Evolutionary conservation across 2,797 vertebrate species (phyloP).

Genomic region (Halcyon smyrnensis): DNA sequence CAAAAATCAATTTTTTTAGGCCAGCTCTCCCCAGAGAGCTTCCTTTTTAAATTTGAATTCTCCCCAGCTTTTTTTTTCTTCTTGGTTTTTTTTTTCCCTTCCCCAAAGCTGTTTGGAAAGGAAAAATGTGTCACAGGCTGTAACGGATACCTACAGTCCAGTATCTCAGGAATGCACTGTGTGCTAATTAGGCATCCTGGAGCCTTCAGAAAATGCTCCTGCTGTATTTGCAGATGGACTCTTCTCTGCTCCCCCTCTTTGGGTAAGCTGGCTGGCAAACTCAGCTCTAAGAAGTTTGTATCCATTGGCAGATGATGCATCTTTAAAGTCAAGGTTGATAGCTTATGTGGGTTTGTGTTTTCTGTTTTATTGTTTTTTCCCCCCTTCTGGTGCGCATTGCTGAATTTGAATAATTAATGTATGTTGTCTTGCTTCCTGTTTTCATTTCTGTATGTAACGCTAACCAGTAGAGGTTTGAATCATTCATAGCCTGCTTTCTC

Average conservation of each 20-base stretch:
- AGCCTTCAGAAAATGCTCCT: constrained; percentile 30
- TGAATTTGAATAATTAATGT: constrained; percentile 71
- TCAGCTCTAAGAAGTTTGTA: not conserved
- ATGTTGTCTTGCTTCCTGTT: constrained; percentile 68
- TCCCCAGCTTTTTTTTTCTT: not conserved
- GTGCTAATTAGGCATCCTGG: constrained; percentile 49
- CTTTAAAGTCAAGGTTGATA: not conserved
- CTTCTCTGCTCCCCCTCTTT: not conserved
- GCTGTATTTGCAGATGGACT: constrained; percentile 5
- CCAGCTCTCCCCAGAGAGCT: not conserved
- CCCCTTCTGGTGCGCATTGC: not conserved
- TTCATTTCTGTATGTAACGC: constrained; percentile 61
- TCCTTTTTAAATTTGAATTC: not conserved
- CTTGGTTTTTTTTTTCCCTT: too few species aligned
- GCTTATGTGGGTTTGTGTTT: not conserved
- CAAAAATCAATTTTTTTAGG: not conserved
- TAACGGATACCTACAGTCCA: not conserved
- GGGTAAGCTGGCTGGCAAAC: not conserved
- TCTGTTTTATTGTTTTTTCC: not conserved
- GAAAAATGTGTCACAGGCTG: not conserved
- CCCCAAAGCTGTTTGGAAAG: not conserved
- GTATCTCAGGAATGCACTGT: not conserved
- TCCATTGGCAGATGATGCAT: not conserved
- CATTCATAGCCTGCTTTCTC: constrained; percentile 61
- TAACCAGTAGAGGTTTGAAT: constrained; percentile 67